Conservation (phyloP, 2,797 vertebrate species). For the Phaenicophaeus curvirostris region DNA sequence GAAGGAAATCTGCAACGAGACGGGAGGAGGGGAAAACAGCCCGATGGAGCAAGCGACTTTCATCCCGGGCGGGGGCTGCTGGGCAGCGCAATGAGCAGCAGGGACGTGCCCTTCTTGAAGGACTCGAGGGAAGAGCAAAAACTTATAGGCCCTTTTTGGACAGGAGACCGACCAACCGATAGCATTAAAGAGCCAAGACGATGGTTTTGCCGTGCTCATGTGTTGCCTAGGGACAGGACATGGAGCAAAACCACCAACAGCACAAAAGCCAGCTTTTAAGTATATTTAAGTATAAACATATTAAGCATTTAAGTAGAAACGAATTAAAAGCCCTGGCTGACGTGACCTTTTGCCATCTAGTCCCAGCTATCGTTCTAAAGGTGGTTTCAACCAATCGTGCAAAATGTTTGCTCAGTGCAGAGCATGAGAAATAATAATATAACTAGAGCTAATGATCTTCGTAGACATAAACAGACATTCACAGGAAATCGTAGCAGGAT, state of each 20-base stretch:
- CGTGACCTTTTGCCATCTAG: not conserved
- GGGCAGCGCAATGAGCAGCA: not conserved
- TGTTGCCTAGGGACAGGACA: not conserved
- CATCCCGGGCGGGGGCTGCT: not conserved
- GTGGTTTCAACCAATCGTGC: not conserved
- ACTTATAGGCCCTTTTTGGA: not conserved
- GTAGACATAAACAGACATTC: not conserved
- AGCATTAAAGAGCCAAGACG: not conserved
- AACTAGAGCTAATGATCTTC: not conserved
- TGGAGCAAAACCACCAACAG: not conserved
- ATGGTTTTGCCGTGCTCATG: not conserved
- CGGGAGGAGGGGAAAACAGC: not conserved
- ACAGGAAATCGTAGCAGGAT: not conserved
- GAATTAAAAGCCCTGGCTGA: not conserved
- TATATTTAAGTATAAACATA: too few species aligned
- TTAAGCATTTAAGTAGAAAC: too few species aligned
- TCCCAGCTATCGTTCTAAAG: not conserved
- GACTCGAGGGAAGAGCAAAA: not conserved
- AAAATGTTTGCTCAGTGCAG: not conserved
- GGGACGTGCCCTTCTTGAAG: conserved; percentile 29
- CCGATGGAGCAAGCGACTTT: not conserved
- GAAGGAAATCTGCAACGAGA: not conserved
- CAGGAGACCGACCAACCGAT: not conserved
- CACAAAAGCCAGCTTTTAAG: not conserved
- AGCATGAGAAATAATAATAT: not conserved